Base-by-base conservation (phyloP, 2,888 invertebrate species). In the Protophormia terraenovae region DNA sequence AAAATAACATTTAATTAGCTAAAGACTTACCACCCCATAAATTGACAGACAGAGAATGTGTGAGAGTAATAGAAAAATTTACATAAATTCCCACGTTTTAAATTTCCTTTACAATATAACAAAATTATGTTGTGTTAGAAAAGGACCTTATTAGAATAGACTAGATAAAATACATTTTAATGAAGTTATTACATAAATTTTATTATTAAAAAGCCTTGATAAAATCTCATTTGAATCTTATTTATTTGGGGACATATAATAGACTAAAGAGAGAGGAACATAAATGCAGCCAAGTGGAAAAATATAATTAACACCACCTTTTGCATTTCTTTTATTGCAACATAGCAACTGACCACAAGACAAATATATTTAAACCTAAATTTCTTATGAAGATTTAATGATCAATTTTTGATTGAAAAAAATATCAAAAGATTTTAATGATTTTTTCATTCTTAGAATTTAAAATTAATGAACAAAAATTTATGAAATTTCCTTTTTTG, bases 31-130 rank as follows among this genome's bases (percentile, higher is more conserved):
- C 76, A 82, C 81, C 50, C 50, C 24, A 22, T 7, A n/a, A 2
- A 41, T 47, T 16, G 8, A 19, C 19, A 10, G 8, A 14, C 12
- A 4, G 12, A 41, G n/a, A n/a, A n/a, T n/a, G n/a, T n/a, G n/a
- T 45, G 24, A 32, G 38, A 41, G 27, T 53, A 12, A 67, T 50
- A 60, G 16, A 66, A 60, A 82, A 82, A 85, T 85, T 82, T 66
- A 82, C 82, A 85, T 82, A 85, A 80, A 66, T 85, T 85, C 85
- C 85, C 85, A 85, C 82, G 85, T 69, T 78, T 41, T 45, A 6
- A 5, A 22, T 19, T 67, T 53, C 6, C 24, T 60, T 19, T 29
- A 24, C 29, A 58, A 64, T 41, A 38, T 27, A 73, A 41, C 12
- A 16, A 35, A 8, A 27, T 5, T 60, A 55, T n/a, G 50, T 67